Evolutionary conservation across 2,113 vertebrate genomes (phyloP).

Genomic region (Psittacus erithacus): DNA sequence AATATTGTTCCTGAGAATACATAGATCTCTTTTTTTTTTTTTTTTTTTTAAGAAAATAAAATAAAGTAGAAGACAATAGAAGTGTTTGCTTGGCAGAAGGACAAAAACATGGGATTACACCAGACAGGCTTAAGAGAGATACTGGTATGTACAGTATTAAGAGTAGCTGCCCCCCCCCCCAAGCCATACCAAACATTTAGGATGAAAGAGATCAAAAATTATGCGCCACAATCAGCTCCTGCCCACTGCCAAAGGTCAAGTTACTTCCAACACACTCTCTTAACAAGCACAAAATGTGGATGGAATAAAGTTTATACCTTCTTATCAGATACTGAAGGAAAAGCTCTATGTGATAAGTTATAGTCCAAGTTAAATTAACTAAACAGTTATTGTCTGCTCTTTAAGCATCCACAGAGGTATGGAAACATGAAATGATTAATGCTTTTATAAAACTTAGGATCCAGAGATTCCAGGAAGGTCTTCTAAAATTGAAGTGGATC

Average conservation of each 20-base stretch:
- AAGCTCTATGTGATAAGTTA: not conserved
- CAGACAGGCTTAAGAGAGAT: not conserved
- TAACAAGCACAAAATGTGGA: not conserved
- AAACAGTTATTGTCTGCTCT: not conserved
- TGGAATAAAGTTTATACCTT: not conserved
- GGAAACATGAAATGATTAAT: not conserved
- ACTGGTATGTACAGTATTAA: not conserved
- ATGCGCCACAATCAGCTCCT: not conserved
- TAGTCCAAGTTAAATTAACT: not conserved
- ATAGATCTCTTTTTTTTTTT: not conserved
- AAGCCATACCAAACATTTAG: not conserved
- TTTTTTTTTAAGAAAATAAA: not conserved
- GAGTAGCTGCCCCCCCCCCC: too few species aligned
- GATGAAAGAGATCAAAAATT: not conserved
- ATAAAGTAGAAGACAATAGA: not conserved
- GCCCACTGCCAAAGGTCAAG: not conserved
- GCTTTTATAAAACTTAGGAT: not conserved
- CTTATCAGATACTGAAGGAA: not conserved
- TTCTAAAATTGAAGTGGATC: not conserved
- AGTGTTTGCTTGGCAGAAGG: not conserved
- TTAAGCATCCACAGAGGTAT: not conserved
- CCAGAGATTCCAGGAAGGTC: not conserved
- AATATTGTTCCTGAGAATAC: not conserved
- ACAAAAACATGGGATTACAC: not conserved
- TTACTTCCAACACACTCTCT: not conserved